These are phyloP conservation scores for mouse (Mus musculus) DNA, from an alignment of 2,113 vertebrate genomes.

Conservation along the genomic window DNA sequence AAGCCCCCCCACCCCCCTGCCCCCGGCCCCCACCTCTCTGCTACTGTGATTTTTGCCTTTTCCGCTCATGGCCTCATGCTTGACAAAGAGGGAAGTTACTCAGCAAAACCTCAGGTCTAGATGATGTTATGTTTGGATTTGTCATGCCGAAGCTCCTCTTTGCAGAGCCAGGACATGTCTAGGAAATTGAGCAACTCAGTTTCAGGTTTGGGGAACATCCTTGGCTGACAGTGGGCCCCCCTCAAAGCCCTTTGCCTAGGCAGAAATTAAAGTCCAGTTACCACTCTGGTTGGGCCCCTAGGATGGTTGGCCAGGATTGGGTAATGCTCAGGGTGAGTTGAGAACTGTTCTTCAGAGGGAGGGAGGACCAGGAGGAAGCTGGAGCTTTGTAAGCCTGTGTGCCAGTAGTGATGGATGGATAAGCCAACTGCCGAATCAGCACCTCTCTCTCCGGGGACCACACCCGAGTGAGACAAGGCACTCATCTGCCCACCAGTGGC, in stretches of 20 bases:
- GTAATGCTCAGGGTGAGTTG: background rate
- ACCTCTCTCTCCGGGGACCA: background rate
- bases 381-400: background rate
- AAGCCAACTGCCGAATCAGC: background rate
- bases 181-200: constrained; percentile 64
- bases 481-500: background rate
- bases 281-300: background rate
- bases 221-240: background rate
- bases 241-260: background rate
- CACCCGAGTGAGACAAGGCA: background rate
- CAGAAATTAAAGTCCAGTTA: background rate
- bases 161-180: constrained; percentile 56
- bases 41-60: constrained; percentile 64
- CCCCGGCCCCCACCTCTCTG: background rate
- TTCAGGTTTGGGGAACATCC: constrained; percentile 47
- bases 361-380: background rate
- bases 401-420: background rate
- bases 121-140: background rate
- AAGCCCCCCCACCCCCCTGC: rapidly evolving
- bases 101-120: background rate
- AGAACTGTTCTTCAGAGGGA: background rate
- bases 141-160: background rate
- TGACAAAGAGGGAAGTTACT: constrained; percentile 68
- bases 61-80: constrained; percentile 59
- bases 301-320: background rate